Evolutionary conservation across 2,797 vertebrate species (phyloP).

Genomic region (Tachyglossus aculeatus): DNA sequence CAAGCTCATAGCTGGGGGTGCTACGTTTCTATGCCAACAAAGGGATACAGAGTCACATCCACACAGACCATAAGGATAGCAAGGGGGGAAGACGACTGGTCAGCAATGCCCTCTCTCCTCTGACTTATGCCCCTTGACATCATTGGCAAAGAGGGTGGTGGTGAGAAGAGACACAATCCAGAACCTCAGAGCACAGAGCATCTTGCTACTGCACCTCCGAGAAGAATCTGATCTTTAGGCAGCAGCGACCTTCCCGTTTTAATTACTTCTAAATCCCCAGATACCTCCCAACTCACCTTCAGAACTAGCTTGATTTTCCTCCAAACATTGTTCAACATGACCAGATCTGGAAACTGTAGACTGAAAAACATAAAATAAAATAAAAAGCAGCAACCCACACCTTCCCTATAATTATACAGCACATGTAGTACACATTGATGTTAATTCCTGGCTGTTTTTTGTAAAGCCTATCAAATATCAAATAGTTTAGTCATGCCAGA

Average conservation of each 20-base stretch:
- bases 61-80: too few species aligned
- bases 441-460: slow-evolving; percentile 58
- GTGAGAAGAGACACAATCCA: slow-evolving; percentile 30
- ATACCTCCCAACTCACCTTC: slow-evolving; percentile 8
- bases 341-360: slow-evolving; percentile 47
- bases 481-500: slow-evolving; percentile 48
- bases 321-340: slow-evolving; percentile 19
- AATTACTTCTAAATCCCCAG: slow-evolving; percentile 29
- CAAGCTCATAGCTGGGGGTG: too few species aligned
- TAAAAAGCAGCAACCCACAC: background rate
- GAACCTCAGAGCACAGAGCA: background rate
- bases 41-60: too few species aligned
- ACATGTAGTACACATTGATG: slow-evolving; percentile 58
- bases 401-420: slow-evolving; percentile 60
- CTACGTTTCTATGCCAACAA: too few species aligned
- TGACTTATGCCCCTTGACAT: too few species aligned
- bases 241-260: slow-evolving; percentile 22
- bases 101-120: too few species aligned
- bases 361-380: slow-evolving; percentile 19
- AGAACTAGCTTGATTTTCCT: slow-evolving; percentile 11
- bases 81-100: too few species aligned
- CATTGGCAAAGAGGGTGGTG: background rate
- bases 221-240: slow-evolving; percentile 15
- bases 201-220: background rate
- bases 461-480: slow-evolving; percentile 59